Evolutionary conservation across 1,140 invertebrate genomes (phyloP), one percentile per base, ranked within the genome.

Genomic region (Drosophila baimaii): DNA sequence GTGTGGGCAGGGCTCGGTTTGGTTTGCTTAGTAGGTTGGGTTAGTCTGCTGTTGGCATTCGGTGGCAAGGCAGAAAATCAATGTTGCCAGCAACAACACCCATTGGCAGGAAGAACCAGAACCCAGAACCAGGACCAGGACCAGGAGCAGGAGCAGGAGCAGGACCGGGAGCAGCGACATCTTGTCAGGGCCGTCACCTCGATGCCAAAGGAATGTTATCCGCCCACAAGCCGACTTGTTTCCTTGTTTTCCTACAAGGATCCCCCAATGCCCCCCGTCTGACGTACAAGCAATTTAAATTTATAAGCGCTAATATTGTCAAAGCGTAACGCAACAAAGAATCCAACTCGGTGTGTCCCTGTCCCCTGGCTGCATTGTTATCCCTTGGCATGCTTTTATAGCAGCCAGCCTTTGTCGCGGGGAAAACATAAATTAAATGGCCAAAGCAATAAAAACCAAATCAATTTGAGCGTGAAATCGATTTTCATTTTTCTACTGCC

Each of bases 391-490:
- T 27, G 23, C 31, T 66, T 62, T 54, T 77, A 65, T 73, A 47
- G 64, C 73, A 68, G 75, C 5, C 66, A 57, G 44, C 78, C 46
- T 85, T 66, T 77, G 69, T 41, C 41, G 29, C 33, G 21, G 6
- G 49, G 25, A n/a, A 56, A 51, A 75, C 82, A 88, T 88, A 86
- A 86, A 86, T 86, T 86, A 88, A 88, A 83, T 83, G 76, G 76
- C 79, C 68, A 33, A 54, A 43, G 71, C 83, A 88, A 86, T 86
- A 86, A 86, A 86, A 89, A 78, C 66, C 63, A 89, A 85, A 86
- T 86, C 83, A 86, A 86, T 83, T 86, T 83, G 79, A 86, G 84
- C 83, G 83, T 86, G 76, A 86, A 88, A 86, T 86, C 83, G 83
- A 86, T 88, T 86, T 88, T 83, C 79, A 73, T 77, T 66, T 76